Percentiles rank a stretch among this genome's conserved stretches.
phyloP scores from a whole-genome alignment of 2,888 invertebrate species.

The Oligia strigilis region DNA sequence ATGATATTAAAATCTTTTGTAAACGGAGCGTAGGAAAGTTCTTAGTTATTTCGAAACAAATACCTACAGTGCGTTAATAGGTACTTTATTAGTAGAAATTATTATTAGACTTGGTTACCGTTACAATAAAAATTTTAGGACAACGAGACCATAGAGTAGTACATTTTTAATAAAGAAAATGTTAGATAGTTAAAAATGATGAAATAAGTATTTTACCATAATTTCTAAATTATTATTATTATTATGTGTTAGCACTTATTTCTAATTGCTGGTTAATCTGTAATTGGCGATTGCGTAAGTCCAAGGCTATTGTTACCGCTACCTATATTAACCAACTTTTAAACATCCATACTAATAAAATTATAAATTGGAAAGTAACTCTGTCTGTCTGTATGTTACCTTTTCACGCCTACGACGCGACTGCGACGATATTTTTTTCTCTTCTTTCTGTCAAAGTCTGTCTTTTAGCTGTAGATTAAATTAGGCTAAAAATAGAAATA shows the following conservation, averaged over 20 bases:
- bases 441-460: neutral
- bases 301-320: neutral
- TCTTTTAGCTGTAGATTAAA: neutral
- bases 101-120: neutral
- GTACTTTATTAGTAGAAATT: constrained; percentile 1
- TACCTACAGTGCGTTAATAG: neutral
- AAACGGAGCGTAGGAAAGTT: neutral
- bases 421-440: neutral
- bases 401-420: too few relatives aligned
- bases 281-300: neutral
- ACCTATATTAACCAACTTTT: neutral
- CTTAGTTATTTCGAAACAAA: neutral
- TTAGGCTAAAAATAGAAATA: neutral
- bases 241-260: neutral
- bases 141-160: neutral
- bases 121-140: neutral
- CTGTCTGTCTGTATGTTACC: too few relatives aligned
- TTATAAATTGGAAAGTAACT: too few relatives aligned
- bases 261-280: neutral
- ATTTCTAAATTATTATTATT: neutral
- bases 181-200: neutral
- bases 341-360: neutral
- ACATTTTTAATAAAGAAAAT: neutral
- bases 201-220: neutral
- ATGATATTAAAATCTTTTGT: neutral